These are phyloP conservation scores for Pemphredon lugubris DNA, from an alignment of 2,888 invertebrate species.

Conservation along the genomic window DNA sequence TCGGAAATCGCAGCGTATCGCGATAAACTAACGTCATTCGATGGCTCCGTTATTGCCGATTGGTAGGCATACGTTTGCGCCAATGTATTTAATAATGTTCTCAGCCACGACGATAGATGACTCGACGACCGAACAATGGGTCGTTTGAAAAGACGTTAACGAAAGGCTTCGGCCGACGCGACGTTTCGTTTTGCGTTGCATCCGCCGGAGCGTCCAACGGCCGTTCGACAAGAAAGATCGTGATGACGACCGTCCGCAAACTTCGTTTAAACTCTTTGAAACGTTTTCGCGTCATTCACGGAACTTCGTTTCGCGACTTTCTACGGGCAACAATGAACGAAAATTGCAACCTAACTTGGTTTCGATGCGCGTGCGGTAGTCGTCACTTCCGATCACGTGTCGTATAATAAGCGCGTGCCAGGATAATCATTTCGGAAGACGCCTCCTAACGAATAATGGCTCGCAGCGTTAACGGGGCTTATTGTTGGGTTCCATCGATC, in stretches of 20 bases:
- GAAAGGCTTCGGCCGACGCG: too few relatives aligned
- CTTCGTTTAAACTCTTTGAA: conserved; percentile 27
- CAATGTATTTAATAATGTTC: too few relatives aligned
- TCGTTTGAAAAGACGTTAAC: too few relatives aligned
- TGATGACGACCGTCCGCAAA: conserved; percentile 17
- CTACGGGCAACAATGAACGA: conserved; percentile 64
- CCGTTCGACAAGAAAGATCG: background rate
- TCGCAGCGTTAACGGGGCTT: conserved; percentile 46
- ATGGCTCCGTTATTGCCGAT: too few relatives aligned
- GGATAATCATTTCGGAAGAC: conserved; percentile 66
- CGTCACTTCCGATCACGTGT: conserved; percentile 68
- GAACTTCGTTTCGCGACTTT: conserved; percentile 29
- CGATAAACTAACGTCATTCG: too few relatives aligned
- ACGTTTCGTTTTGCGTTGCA: too few relatives aligned
- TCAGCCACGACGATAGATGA: too few relatives aligned
- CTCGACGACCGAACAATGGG: too few relatives aligned
- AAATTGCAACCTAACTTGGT: conserved; percentile 67
- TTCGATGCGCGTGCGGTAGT: conserved; percentile 38
- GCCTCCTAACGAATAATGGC: conserved; percentile 63
- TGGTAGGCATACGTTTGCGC: too few relatives aligned
- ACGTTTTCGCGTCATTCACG: conserved; percentile 16
- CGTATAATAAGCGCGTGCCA: conserved; percentile 68
- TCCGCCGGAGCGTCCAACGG: too few relatives aligned
- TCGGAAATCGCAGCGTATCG: too few relatives aligned
- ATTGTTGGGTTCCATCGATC: conserved; percentile 50